These are phyloP conservation scores for Microctonus aethiopoides DNA, from an alignment of 2,888 invertebrate species.

Conservation along the genomic window DNA sequence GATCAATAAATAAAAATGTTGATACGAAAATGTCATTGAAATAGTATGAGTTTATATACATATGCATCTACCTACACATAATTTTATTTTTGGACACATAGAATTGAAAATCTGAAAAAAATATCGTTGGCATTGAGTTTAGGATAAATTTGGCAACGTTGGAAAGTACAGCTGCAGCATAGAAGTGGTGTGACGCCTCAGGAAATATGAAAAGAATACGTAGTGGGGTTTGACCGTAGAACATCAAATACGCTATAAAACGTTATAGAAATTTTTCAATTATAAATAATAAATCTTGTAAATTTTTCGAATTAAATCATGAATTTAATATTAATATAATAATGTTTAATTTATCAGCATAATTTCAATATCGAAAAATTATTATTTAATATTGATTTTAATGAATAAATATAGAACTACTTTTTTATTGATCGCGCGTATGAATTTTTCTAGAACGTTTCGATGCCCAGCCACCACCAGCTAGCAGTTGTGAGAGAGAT, in stretches of 20 bases:
- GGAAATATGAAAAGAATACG: constrained; percentile 27
- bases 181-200: constrained; percentile 39
- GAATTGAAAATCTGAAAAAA: constrained; percentile 8
- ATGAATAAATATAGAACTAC: constrained; percentile 45
- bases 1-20: too few species aligned
- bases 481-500: too few species aligned
- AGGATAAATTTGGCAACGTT: constrained; percentile 41
- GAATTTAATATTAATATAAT: background rate
- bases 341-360: background rate
- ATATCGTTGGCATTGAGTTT: constrained; percentile 14
- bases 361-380: background rate
- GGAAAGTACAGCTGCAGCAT: constrained; percentile 31
- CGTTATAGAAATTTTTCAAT: constrained; percentile 9
- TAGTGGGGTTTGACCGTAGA: constrained; percentile 36
- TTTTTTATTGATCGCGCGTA: constrained; percentile 50
- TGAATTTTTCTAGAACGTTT: too few species aligned
- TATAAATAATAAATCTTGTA: background rate
- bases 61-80: background rate
- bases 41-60: background rate
- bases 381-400: background rate
- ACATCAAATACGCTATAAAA: constrained; percentile 35
- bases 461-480: too few species aligned
- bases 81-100: constrained; percentile 3
- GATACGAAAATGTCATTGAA: background rate
- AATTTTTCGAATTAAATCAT: constrained; percentile 2